A percentile compares a stretch with the other conserved stretches of the same genome.
Conservation (phyloP, 2,797 vertebrate genomes). For the Chelonia mydas region DNA sequence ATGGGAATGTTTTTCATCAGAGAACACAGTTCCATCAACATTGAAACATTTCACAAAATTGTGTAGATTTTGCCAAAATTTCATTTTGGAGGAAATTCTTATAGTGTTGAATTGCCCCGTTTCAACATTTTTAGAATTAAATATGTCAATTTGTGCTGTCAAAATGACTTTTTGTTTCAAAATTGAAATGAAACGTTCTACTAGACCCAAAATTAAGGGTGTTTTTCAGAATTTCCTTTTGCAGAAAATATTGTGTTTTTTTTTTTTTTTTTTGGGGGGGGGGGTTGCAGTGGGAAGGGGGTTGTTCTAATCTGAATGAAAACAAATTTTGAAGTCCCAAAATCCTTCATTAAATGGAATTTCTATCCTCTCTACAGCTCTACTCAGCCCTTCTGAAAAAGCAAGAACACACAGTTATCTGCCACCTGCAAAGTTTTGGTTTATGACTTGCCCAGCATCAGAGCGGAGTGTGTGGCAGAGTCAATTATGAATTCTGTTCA, state of each 20-base stretch:
- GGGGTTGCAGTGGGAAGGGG: not conserved
- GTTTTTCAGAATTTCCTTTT: not conserved
- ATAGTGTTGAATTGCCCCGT: not conserved
- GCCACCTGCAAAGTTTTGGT: not conserved
- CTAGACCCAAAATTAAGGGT: not conserved
- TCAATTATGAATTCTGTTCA: too few relatives aligned
- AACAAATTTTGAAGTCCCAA: not conserved
- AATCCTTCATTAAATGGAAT: not conserved
- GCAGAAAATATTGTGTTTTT: not conserved
- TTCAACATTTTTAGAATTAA: not conserved
- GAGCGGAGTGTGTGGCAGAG: not conserved
- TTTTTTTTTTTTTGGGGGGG: rapidly evolving
- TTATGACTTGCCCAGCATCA: not conserved
- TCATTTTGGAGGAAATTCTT: not conserved
- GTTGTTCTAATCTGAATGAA: not conserved
- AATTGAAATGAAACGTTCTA: not conserved
- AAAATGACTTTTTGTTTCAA: not conserved
- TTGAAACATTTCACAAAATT: not conserved
- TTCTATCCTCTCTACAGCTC: not conserved
- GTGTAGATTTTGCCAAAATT: not conserved
- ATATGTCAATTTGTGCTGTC: not conserved
- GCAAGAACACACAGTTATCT: not conserved
- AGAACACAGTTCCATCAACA: not conserved
- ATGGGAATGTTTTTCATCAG: not conserved
- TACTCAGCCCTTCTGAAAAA: not conserved